Base-by-base conservation (phyloP, 2,888 invertebrate species). In the Barypeithes pellucidus region DNA sequence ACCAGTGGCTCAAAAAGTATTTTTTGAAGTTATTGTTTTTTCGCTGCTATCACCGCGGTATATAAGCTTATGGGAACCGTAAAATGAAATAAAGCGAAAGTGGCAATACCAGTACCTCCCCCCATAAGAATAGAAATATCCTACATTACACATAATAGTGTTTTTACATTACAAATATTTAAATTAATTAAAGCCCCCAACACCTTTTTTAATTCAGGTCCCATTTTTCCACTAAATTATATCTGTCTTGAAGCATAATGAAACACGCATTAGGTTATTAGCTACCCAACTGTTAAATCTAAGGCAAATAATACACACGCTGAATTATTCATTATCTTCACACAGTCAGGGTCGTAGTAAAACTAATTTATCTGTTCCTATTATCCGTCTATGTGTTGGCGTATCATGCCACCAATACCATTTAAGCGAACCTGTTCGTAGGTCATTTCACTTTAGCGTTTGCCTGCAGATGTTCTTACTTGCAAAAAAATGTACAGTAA, bases 311-410 rank as follows among this genome's bases (percentile, higher is more conserved):
- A n/a, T 8, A 47, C 16, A 47, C 47, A 47, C 22, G 9, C 47
- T 47, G 20, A 47, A 47, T 47, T 11, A 47, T 47, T 47, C 18
- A 47, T 47, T 20, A 18, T 14, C 18, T 45, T 45, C 16, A 45
- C 45, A 45, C 45, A 47, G 47, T 22, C 47, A 22, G 20, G 47
- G 47, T 47, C 47, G 47, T 11, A 47, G 47, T 47, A 47, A 47
- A 47, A 43, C 8, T 20, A 22, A 20, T 47, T 7, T 39, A 39
- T 39, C 36, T 12, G n/a, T 39, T 39, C 12, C n/a, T n/a, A 12
- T 39, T 39, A n/a, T 39, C 12, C n/a, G 9, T 8, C n/a, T n/a
- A 39, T 39, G n/a, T 39, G 39, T 39, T 3, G 39, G 39, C 39
- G 39, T 39, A n/a, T 4, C 11, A 1, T 8, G 1, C 39, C 36